Percentiles rank a stretch among this genome's conserved stretches.
phyloP scores from a whole-genome alignment of 64 coral and sea anemone genomes.

The Hydrozoanthus tunicans region DNA sequence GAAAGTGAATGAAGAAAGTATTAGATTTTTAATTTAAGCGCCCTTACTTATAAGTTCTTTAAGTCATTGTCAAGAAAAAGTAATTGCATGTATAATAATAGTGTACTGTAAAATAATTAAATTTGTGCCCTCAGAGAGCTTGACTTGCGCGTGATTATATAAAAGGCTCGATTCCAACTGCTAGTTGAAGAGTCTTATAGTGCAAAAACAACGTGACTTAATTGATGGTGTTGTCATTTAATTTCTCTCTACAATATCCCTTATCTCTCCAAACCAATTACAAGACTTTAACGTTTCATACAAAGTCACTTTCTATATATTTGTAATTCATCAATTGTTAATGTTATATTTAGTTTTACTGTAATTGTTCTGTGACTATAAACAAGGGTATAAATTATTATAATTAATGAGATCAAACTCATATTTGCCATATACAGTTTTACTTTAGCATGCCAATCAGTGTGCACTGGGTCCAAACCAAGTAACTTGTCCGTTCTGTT shows the following conservation, averaged over 20 bases:
- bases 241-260: too few relatives aligned
- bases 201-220: too few relatives aligned
- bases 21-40: not conserved
- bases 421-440: slow-evolving; percentile 40
- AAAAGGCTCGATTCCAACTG: too few relatives aligned
- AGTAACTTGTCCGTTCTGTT: slow-evolving; percentile 24
- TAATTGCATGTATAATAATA: not conserved
- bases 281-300: too few relatives aligned
- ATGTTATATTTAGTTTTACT: not conserved
- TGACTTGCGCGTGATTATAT: too few relatives aligned
- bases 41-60: too few relatives aligned
- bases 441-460: slow-evolving; percentile 56
- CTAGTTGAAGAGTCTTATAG: too few relatives aligned
- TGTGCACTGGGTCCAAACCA: slow-evolving; percentile 46
- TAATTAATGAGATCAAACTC: not conserved
- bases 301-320: too few relatives aligned
- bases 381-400: not conserved
- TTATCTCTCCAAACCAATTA: too few relatives aligned
- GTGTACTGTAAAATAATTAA: not conserved
- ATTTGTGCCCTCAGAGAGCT: not conserved
- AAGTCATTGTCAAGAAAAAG: too few relatives aligned
- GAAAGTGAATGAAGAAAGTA: not conserved
- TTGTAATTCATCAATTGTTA: too few relatives aligned
- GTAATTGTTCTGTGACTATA: not conserved
- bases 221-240: too few relatives aligned